A percentile compares a stretch with the other conserved stretches of the same genome.
Conservation (phyloP, 2,113 vertebrate species). For the Strix uralensis region DNA sequence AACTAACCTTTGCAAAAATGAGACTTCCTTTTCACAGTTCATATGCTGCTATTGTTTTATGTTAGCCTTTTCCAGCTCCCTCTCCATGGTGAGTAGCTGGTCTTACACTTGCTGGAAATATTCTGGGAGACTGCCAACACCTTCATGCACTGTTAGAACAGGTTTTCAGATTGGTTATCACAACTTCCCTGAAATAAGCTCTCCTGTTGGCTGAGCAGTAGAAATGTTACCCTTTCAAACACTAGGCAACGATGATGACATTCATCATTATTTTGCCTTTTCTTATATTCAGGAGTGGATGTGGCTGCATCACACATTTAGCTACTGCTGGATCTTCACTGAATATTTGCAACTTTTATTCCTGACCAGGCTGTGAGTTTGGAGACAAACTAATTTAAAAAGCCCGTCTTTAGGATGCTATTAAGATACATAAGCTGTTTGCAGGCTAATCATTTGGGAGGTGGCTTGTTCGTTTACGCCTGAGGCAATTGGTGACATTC, state of each 20-base stretch:
- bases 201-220: not conserved
- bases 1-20: not conserved
- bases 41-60: not conserved
- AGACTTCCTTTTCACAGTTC: not conserved
- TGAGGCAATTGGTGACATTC: constrained; percentile 19
- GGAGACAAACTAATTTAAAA: not conserved
- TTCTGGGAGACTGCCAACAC: not conserved
- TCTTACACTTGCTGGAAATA: not conserved
- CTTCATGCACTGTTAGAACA: not conserved
- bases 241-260: not conserved
- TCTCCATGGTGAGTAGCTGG: not conserved
- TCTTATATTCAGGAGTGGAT: not conserved
- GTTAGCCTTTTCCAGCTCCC: not conserved
- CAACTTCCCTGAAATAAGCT: not conserved
- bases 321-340: not conserved
- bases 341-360: not conserved
- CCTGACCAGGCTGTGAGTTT: not conserved
- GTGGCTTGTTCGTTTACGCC: not conserved
- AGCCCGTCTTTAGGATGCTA: not conserved
- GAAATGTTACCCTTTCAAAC: not conserved
- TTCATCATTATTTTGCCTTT: not conserved
- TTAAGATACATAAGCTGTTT: not conserved
- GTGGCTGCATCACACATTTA: not conserved
- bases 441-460: not conserved
- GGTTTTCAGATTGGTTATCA: not conserved